Conservation (phyloP, 2,797 vertebrate genomes). For the Melanotaenia trifasciata region DNA sequence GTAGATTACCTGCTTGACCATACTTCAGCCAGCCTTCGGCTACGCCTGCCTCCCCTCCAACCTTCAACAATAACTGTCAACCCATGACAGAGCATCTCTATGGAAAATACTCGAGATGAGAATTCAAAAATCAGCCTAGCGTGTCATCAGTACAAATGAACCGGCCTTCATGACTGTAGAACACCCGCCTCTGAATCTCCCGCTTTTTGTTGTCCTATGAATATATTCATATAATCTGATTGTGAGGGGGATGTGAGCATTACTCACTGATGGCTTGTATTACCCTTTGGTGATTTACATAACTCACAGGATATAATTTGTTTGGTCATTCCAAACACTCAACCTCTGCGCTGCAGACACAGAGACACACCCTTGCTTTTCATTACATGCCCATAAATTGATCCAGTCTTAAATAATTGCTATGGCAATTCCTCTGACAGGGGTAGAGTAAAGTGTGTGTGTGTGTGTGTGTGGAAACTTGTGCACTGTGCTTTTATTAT, state of each 20-base stretch:
- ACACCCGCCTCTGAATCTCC: constrained; percentile 43
- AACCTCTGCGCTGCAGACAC: constrained; percentile 51
- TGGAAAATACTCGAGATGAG: constrained; percentile 36
- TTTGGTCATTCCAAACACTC: constrained; percentile 53
- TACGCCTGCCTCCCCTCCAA: constrained; percentile 37
- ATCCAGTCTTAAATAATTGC: constrained; percentile 72
- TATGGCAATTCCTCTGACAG: constrained; percentile 55
- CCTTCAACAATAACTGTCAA: constrained; percentile 59
- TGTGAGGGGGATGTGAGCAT: constrained; percentile 52
- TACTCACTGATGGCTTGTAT: constrained; percentile 35
- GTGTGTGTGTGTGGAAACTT: constrained; percentile 10
- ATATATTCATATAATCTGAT: constrained; percentile 80
- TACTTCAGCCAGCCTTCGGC: constrained; percentile 45
- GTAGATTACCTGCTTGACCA: constrained; percentile 59
- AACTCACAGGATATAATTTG: constrained; percentile 67
- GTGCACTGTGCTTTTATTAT: constrained; percentile 22
- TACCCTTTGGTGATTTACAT: constrained; percentile 64
- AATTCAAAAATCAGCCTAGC: constrained; percentile 63
- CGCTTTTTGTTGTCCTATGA: constrained; percentile 67
- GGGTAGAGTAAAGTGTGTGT: constrained; percentile 18
- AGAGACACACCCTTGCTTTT: constrained; percentile 69
- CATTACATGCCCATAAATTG: constrained; percentile 70
- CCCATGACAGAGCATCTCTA: constrained; percentile 41
- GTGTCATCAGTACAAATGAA: constrained; percentile 73
- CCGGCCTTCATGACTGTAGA: constrained; percentile 52